A percentile compares a stretch with the other conserved stretches of the same genome.
Conservation (phyloP, 2,113 vertebrate species). For the Ophthalmolycus amberensis region DNA sequence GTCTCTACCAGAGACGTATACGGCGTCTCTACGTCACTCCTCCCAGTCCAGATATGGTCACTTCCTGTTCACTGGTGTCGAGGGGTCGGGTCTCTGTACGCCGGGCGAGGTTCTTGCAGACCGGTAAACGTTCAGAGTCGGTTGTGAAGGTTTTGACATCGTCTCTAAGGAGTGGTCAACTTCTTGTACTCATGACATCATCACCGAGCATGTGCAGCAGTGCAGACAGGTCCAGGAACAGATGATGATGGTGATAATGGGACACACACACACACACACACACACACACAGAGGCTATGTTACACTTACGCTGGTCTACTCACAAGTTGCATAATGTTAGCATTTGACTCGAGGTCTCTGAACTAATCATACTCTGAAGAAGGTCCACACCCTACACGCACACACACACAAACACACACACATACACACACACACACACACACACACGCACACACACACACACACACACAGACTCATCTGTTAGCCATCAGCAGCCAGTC, state of each 20-base stretch:
- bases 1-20: too few relatives aligned
- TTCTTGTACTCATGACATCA: conserved; percentile 65
- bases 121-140: neutral
- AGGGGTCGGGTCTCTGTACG: neutral
- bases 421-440: conserved; percentile 20
- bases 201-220: conserved; percentile 46
- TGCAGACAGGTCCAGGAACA: conserved; percentile 37
- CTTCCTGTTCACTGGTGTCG: too few relatives aligned
- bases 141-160: neutral
- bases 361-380: conserved; percentile 55
- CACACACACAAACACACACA: conserved; percentile 20
- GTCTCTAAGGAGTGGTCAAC: conserved; percentile 47
- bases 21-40: too few relatives aligned
- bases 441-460: conserved; percentile 35
- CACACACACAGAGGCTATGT: conserved; percentile 1
- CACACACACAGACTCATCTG: conserved; percentile 57
- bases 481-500: conserved; percentile 65
- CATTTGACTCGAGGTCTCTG: conserved; percentile 27
- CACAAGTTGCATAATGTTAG: conserved; percentile 53
- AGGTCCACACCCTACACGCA: conserved; percentile 58
- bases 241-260: conserved; percentile 12
- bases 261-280: conserved; percentile 17
- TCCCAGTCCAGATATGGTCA: too few relatives aligned
- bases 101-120: conserved; percentile 19
- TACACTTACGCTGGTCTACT: neutral